Evolutionary conservation across 1,140 invertebrate species (phyloP), one percentile per base, ranked within the genome.

Genomic region (Magallana gigas): DNA sequence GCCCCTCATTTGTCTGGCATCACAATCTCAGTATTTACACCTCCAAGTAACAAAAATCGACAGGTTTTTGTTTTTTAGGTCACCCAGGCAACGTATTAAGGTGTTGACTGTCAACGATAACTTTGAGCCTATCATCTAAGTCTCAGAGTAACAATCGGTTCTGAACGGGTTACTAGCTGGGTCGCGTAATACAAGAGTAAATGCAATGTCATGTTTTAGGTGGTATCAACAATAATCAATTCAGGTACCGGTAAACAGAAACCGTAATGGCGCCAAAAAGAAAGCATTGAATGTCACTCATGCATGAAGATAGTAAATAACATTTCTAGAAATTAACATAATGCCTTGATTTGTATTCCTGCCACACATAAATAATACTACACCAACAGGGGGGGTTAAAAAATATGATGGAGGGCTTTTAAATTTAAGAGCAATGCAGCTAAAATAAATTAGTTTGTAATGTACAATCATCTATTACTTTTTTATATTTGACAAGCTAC

Each of bases 301-400:
- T 76, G 68, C 68, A 76, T 11, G 23, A 76, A 76, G 16, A 71
- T 18, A 71, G 68, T 36, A 76, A 76, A 76, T 76, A 76, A 76
- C 23, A 4, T 76, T 76, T 76, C 68, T 29, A 29, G 68, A 76
- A 76, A 76, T 76, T 71, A 11, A 36, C 68, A 76, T 76, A 76
- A 76, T 76, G 68, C 23, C 68, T 76, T 76, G 68, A 76, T 76
- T 76, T 76, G 23, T 76, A 76, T 76, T 76, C 23, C 23, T 29
- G 23, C 29, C 68, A 48, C 68, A 76, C 18, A 23, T 76, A 29
- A 76, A 36, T 76, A 4, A 76, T 76, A 48, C 36, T 62, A 23
- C 36, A 76, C 18, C 18, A 76, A 23, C 68, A 29, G 8, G 23
- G 23, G 36, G 36, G 36, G 23, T 23, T 48, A 4, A 48, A 29